Conservation (phyloP, 92 coral and sea anemone species). For the Phymanthus crucifer region DNA sequence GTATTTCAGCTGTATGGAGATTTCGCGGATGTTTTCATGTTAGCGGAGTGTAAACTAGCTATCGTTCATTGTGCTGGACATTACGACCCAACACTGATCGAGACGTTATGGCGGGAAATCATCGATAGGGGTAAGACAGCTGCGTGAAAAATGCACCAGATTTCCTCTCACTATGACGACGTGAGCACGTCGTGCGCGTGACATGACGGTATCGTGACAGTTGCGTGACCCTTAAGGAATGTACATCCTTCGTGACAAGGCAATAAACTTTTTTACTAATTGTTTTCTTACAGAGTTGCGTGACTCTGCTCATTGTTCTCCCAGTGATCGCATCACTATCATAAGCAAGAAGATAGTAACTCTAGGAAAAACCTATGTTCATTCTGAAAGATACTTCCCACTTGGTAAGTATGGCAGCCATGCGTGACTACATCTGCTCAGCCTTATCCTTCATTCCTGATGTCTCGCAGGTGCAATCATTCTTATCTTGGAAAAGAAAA, state of each 20-base stretch:
- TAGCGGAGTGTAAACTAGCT: constrained; percentile 96
- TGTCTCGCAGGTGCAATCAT: constrained; percentile 68
- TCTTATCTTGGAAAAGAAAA: constrained; percentile 75
- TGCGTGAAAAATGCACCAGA: not conserved
- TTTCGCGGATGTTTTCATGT: constrained; percentile 82
- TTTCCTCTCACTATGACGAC: not conserved
- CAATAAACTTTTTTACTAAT: not conserved
- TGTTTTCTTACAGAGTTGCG: constrained; percentile 73
- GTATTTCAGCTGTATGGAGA: constrained; percentile 88
- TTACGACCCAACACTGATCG: constrained; percentile 90
- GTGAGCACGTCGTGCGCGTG: no score
- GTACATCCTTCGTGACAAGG: no score
- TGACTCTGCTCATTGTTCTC: constrained; percentile 65
- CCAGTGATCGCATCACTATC: constrained; percentile 75
- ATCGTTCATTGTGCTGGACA: constrained; percentile 99
- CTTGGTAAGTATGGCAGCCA: constrained; percentile 58
- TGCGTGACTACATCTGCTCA: no score
- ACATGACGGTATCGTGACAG: no score
- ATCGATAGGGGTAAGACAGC: constrained; percentile 71
- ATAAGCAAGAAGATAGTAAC: constrained; percentile 82
- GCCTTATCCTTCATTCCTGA: not conserved
- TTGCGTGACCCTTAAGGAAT: not conserved
- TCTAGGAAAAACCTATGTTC: constrained; percentile 88
- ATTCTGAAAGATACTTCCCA: constrained; percentile 95
- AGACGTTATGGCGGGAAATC: constrained; percentile 89